Percentiles rank a stretch among this genome's conserved stretches.
phyloP scores from a whole-genome alignment of 2,888 invertebrate genomes.

The Cerastis leucographa region DNA sequence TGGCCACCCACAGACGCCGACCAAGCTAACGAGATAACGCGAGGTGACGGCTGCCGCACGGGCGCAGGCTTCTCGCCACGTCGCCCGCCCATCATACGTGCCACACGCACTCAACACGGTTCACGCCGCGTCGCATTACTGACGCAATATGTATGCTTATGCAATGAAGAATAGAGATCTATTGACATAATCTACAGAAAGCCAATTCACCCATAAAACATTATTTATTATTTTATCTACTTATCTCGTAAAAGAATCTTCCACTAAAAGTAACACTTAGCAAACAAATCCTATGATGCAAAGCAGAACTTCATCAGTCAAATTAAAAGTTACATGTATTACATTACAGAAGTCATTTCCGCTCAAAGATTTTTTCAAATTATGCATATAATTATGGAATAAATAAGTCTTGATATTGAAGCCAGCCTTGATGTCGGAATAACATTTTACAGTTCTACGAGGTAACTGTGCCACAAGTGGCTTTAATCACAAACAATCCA shows the following conservation, averaged over 20 bases:
- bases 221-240: background rate
- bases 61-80: slow-evolving; percentile 70
- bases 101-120: slow-evolving; percentile 52
- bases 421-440: background rate
- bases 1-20: slow-evolving; percentile 75
- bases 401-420: no score
- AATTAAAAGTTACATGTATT: background rate
- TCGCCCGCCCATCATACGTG: slow-evolving; percentile 55
- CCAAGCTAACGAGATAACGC: slow-evolving; percentile 76
- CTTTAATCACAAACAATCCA: slow-evolving; percentile 8
- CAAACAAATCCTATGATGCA: background rate
- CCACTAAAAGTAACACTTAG: background rate
- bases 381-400: background rate
- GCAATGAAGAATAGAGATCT: slow-evolving; percentile 23
- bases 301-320: background rate
- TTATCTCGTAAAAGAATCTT: background rate
- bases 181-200: background rate
- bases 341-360: background rate
- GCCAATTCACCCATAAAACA: background rate
- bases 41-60: slow-evolving; percentile 67
- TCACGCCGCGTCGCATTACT: slow-evolving; percentile 52
- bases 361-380: background rate
- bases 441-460: background rate
- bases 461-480: slow-evolving; percentile 30
- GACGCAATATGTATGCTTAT: slow-evolving; percentile 53